Percentiles rank a stretch among this genome's conserved stretches.
These are phyloP conservation scores for Hippopotamyrus pictus DNA, from an alignment of 2,797 vertebrate species.

Conservation along the genomic window DNA sequence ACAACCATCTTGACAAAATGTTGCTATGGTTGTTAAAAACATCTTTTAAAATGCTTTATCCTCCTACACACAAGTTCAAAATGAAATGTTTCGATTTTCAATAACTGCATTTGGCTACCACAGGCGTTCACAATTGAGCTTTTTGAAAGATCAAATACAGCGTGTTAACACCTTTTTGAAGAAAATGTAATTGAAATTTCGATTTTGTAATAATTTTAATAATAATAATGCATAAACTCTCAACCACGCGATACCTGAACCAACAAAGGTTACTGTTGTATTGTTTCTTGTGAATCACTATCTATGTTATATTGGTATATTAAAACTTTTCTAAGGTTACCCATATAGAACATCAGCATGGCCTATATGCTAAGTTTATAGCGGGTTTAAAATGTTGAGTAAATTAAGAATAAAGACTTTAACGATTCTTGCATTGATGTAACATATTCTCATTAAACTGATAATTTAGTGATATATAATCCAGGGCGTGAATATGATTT, in stretches of 20 bases:
- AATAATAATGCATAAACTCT: background rate
- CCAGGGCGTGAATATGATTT: background rate
- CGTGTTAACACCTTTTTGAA: background rate
- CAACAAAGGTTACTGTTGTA: background rate
- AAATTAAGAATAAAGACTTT: background rate
- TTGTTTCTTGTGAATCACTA: background rate
- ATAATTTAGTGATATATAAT: background rate
- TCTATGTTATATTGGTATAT: background rate
- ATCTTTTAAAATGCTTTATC: background rate
- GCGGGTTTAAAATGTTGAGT: background rate
- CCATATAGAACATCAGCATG: constrained; percentile 28
- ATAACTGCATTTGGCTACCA: background rate
- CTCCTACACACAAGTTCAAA: background rate
- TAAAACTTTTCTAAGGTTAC: constrained; percentile 25
- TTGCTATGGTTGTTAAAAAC: background rate
- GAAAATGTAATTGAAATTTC: background rate
- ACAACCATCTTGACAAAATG: background rate
- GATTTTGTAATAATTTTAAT: background rate
- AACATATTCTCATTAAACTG: background rate
- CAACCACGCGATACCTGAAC: background rate
- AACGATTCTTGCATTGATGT: background rate
- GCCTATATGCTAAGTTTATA: background rate
- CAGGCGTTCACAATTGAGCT: background rate
- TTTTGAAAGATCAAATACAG: background rate
- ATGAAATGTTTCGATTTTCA: background rate